Percentiles rank a stretch among this genome's conserved stretches.
phyloP scores from a whole-genome alignment of 92 coral and sea anemone species.

The Heliopora coerulea region DNA sequence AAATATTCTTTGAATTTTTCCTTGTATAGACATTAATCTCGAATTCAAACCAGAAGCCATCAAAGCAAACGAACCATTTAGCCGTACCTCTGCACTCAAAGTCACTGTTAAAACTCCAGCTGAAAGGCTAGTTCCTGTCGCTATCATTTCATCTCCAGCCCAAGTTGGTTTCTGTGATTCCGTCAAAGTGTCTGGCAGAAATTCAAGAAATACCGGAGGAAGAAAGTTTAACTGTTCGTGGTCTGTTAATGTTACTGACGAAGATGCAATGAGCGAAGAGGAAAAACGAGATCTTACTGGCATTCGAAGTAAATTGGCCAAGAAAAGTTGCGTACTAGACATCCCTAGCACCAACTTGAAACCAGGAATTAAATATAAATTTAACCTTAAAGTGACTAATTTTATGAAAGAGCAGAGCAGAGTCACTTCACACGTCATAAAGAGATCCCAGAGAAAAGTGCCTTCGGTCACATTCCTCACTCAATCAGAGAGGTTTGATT shows the following conservation, averaged over 20 bases:
- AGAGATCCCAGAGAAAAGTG: neutral
- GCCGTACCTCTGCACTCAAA: constrained; percentile 5
- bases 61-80: neutral
- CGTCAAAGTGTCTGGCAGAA: neutral
- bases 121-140: neutral
- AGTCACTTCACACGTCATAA: neutral
- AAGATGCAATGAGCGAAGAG: neutral
- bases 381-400: neutral
- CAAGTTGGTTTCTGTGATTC: neutral
- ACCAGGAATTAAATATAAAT: neutral
- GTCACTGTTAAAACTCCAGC: neutral
- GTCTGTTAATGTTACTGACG: neutral
- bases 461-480: neutral
- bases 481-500: neutral
- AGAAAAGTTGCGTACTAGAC: neutral
- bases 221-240: neutral
- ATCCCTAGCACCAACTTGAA: neutral
- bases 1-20: neutral
- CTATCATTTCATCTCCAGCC: neutral
- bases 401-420: neutral
- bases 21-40: constrained; percentile 3
- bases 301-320: neutral
- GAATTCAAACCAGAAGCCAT: constrained; percentile 11
- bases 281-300: neutral
- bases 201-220: neutral